phyloP scores from a whole-genome alignment of 2,113 vertebrate genomes.

The Tinamus guttatus region DNA sequence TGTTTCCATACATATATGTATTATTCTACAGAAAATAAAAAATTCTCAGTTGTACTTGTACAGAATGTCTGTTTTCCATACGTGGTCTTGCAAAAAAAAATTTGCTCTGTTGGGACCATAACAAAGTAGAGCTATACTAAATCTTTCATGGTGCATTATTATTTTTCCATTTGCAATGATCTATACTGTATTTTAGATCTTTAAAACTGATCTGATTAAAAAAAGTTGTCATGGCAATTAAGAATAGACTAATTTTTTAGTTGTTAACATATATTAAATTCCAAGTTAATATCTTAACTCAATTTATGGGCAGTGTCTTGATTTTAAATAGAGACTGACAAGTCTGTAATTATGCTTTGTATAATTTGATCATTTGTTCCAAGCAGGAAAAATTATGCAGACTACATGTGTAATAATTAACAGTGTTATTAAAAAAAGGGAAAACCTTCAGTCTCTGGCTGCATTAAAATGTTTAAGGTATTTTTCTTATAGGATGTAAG shows the following conservation, averaged over 20 bases:
- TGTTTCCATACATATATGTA: conserved; percentile 4
- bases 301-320: neutral
- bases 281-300: neutral
- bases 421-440: neutral
- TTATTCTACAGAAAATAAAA: conserved; percentile 36
- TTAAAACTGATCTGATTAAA: conserved; percentile 16
- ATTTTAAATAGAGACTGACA: conserved; percentile 11
- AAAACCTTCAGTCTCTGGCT: neutral
- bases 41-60: neutral
- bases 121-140: neutral
- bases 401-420: neutral
- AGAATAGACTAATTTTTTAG: neutral
- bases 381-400: neutral
- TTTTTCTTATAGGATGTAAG: neutral
- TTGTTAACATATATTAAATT: conserved; percentile 15
- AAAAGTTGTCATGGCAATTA: neutral
- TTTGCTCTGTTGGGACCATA: neutral
- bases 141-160: neutral
- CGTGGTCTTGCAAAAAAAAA: conserved; percentile 27
- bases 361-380: conserved; percentile 8
- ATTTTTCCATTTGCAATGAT: neutral
- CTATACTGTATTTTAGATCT: neutral
- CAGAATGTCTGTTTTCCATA: conserved; percentile 32
- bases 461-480: neutral
- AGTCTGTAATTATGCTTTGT: conserved; percentile 15